Percentiles rank a stretch among this genome's conserved stretches.
Conservation (phyloP, 1,140 invertebrate genomes). For the Nomia melanderi region DNA sequence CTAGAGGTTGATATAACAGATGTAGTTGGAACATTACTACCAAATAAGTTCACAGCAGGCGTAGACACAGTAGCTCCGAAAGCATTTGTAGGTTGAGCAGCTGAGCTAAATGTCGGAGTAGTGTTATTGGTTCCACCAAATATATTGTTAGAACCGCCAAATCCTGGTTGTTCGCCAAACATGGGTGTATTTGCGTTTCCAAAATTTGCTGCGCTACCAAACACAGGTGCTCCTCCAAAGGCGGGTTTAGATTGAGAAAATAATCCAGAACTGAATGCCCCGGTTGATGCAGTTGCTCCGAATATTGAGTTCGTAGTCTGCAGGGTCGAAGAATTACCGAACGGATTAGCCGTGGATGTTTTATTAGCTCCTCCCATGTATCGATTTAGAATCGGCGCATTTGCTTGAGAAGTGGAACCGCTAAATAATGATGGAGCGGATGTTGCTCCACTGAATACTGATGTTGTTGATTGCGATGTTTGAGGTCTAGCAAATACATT, state of each 20-base stretch:
- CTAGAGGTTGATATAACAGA: constrained; percentile 12
- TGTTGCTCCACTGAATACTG: constrained; percentile 44
- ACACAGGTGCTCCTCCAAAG: constrained; percentile 72
- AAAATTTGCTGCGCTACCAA: constrained; percentile 57
- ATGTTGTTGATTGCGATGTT: constrained; percentile 27
- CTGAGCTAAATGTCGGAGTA: constrained; percentile 58
- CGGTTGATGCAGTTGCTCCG: constrained; percentile 39
- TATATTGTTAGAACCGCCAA: constrained; percentile 55
- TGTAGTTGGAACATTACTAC: not conserved
- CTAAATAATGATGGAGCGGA: constrained; percentile 61
- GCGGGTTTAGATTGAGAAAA: constrained; percentile 62
- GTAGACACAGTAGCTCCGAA: constrained; percentile 45
- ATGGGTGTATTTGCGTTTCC: constrained; percentile 31
- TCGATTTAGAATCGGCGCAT: constrained; percentile 50
- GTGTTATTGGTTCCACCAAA: constrained; percentile 54
- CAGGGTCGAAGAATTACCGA: constrained; percentile 41
- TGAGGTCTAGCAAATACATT: constrained; percentile 67
- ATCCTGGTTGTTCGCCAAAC: constrained; percentile 67
- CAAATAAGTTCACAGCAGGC: constrained; percentile 44
- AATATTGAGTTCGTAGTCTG: constrained; percentile 59
- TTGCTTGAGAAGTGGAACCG: constrained; percentile 50
- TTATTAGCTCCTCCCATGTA: constrained; percentile 44
- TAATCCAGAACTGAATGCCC: constrained; percentile 49
- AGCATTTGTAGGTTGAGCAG: constrained; percentile 38
- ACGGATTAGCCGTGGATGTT: constrained; percentile 42